A percentile compares a stretch with the other conserved stretches of the same genome.
Conservation (phyloP, 2,113 vertebrate genomes). For the Vicugna pacos region DNA sequence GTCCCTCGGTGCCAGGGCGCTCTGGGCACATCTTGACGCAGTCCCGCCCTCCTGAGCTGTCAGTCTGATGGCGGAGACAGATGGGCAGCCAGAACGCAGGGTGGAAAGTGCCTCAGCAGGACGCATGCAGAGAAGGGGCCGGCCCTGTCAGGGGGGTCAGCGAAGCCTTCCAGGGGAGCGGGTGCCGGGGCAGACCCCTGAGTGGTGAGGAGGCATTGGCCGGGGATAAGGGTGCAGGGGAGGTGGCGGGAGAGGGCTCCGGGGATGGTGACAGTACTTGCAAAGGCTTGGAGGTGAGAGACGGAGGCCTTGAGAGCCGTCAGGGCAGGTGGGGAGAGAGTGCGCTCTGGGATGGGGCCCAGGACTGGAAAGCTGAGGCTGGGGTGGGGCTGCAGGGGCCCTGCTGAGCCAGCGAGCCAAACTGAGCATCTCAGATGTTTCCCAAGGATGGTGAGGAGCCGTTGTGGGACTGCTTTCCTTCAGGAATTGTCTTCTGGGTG, state of each 20-base stretch:
- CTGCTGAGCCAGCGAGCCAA: rapidly evolving
- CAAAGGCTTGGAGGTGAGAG: too few relatives aligned
- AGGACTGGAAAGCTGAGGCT: neutral
- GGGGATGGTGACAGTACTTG: rapidly evolving
- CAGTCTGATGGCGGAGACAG: neutral
- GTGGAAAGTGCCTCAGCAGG: neutral
- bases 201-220: neutral
- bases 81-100: too few relatives aligned
- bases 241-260: neutral
- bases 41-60: neutral
- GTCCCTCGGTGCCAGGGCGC: rapidly evolving
- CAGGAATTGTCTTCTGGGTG: neutral
- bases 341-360: rapidly evolving
- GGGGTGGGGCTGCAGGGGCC: rapidly evolving
- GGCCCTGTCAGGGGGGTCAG: neutral
- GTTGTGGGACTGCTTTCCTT: neutral
- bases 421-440: rapidly evolving
- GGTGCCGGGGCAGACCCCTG: rapidly evolving
- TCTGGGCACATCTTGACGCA: rapidly evolving
- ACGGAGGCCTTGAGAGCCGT: neutral
- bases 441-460: rapidly evolving
- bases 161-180: neutral
- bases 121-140: neutral
- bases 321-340: neutral
- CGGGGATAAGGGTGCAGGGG: neutral